These are phyloP conservation scores for Drosophila melanosoma DNA, from an alignment of 2,888 invertebrate genomes.

Conservation along the genomic window DNA sequence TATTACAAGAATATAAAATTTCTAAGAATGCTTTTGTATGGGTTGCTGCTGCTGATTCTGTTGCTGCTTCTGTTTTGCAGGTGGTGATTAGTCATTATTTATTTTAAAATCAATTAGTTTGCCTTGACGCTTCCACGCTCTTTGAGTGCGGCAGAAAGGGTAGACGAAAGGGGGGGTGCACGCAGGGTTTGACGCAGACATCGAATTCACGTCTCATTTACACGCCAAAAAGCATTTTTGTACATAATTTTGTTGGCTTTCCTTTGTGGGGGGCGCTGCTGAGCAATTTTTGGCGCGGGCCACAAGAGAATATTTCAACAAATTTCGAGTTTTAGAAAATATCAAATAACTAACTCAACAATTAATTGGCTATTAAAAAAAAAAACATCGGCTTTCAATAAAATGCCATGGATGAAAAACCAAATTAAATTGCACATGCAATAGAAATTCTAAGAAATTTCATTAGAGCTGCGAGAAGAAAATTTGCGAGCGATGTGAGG, in stretches of 20 bases:
- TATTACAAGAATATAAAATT: slow-evolving; percentile 5
- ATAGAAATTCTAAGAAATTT: slow-evolving; percentile 17
- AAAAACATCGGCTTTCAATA: slow-evolving; percentile 20
- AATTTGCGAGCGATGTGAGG: slow-evolving; percentile 46
- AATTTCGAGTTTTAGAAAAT: slow-evolving; percentile 17
- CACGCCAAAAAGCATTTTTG: slow-evolving; percentile 62
- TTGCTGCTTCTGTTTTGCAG: slow-evolving; percentile 48
- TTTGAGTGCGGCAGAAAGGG: not conserved
- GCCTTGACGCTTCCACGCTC: slow-evolving; percentile 49
- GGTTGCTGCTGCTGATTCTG: not conserved
- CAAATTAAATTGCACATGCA: slow-evolving; percentile 56
- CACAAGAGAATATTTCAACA: slow-evolving; percentile 43
- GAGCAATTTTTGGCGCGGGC: slow-evolving; percentile 38
- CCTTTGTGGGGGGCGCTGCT: slow-evolving; percentile 21
- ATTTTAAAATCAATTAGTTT: slow-evolving; percentile 79
- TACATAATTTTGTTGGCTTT: slow-evolving; percentile 42
- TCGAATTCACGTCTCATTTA: slow-evolving; percentile 73
- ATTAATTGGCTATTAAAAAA: slow-evolving; percentile 63
- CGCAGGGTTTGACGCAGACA: slow-evolving; percentile 8
- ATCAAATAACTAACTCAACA: slow-evolving; percentile 30
- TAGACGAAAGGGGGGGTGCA: not conserved
- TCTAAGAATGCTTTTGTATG: slow-evolving; percentile 9
- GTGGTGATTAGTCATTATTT: slow-evolving; percentile 80
- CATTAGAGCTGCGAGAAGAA: slow-evolving; percentile 18
- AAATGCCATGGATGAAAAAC: slow-evolving; percentile 31